These are phyloP conservation scores for Onychostruthus taczanowskii DNA, from an alignment of 2,113 vertebrate genomes.

Conservation along the genomic window DNA sequence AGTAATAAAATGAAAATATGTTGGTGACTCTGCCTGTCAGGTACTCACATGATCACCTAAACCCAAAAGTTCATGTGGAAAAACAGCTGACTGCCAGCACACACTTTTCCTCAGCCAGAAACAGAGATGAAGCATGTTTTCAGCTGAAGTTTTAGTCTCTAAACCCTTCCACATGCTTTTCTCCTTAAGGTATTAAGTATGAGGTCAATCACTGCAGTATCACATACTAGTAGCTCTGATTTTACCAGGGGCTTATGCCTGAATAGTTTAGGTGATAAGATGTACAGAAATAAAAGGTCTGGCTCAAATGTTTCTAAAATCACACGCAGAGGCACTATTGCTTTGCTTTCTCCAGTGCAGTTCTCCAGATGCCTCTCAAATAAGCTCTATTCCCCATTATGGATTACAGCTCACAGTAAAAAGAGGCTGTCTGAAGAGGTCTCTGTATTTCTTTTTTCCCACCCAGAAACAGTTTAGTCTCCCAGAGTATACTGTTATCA, in stretches of 20 bases:
- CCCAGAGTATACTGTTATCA: not conserved
- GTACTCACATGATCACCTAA: not conserved
- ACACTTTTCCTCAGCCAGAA: not conserved
- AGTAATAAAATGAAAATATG: not conserved
- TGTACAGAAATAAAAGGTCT: rapidly evolving
- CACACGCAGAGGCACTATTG: not conserved
- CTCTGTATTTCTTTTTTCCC: not conserved
- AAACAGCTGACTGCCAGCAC: not conserved
- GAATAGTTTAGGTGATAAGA: not conserved
- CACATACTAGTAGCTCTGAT: not conserved
- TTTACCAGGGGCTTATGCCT: not conserved
- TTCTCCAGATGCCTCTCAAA: not conserved
- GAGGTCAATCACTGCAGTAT: not conserved
- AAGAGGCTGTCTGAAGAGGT: not conserved
- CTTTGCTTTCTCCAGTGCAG: not conserved
- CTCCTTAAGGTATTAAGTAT: not conserved
- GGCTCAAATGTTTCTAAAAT: not conserved
- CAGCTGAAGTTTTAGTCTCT: not conserved
- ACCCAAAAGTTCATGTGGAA: not conserved
- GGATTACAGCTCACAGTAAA: not conserved
- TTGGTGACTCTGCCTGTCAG: not conserved
- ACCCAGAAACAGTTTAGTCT: not conserved
- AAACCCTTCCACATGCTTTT: not conserved
- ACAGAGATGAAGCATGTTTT: not conserved
- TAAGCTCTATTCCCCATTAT: not conserved